phyloP scores from a whole-genome alignment of 1,140 invertebrate genomes.

The Drosophila rhopaloa region DNA sequence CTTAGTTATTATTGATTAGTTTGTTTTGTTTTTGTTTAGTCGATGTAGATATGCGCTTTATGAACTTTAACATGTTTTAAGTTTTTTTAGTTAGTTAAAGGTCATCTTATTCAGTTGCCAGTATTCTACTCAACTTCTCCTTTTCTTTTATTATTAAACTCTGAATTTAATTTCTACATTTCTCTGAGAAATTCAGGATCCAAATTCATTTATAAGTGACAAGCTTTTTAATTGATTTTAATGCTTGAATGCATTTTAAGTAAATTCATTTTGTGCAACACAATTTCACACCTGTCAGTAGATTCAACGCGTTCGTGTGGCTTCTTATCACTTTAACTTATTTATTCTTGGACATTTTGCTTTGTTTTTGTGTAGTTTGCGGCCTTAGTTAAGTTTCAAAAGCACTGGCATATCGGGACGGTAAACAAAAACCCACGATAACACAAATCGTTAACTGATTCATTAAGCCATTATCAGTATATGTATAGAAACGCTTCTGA shows the following conservation, averaged over 20 bases:
- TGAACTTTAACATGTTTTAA: background rate
- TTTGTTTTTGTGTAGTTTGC: conserved; percentile 23
- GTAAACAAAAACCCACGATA: conserved; percentile 18
- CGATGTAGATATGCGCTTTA: background rate
- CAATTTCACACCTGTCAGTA: conserved; percentile 3
- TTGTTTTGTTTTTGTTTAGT: background rate
- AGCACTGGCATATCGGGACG: conserved; percentile 20
- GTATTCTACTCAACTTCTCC: background rate
- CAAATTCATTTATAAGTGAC: background rate
- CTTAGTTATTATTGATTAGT: background rate
- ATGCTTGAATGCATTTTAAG: background rate
- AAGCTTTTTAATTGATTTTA: background rate
- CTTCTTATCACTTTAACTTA: conserved; percentile 5
- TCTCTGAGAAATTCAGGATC: background rate
- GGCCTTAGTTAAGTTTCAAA: conserved; percentile 4
- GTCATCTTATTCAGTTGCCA: too few species aligned
- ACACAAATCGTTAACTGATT: conserved; percentile 34
- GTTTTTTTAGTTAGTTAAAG: background rate
- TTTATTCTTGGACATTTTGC: conserved; percentile 13
- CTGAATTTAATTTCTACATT: background rate
- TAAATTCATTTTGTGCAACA: background rate
- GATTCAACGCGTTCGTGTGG: background rate
- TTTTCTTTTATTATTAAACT: background rate
- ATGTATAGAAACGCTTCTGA: conserved; percentile 40
- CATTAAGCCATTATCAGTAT: conserved; percentile 47